These are phyloP conservation scores for Pterocles gutturalis DNA, from an alignment of 2,113 vertebrate genomes.

Conservation along the genomic window DNA sequence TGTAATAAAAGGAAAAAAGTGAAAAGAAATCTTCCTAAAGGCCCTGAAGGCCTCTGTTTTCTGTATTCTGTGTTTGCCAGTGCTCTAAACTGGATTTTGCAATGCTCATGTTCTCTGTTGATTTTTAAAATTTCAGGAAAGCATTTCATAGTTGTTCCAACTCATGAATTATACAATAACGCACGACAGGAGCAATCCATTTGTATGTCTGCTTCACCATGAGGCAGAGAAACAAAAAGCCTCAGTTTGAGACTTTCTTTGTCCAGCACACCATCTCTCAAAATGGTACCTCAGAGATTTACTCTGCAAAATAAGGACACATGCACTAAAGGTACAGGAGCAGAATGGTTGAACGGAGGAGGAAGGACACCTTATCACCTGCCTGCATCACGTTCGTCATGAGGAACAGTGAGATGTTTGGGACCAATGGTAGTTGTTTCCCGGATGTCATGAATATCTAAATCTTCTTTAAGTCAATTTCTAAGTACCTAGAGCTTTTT, in stretches of 20 bases:
- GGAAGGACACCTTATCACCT: not conserved
- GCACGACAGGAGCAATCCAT: not conserved
- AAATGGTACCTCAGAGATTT: not conserved
- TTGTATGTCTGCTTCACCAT: not conserved
- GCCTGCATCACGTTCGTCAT: not conserved
- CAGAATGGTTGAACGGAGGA: not conserved
- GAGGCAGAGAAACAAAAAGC: not conserved
- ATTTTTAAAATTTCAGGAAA: constrained; percentile 15
- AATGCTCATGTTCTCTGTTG: not conserved
- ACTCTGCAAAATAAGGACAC: not conserved
- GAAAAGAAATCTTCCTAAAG: not conserved
- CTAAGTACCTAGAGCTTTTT: not conserved
- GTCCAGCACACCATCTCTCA: not conserved
- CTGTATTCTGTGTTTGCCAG: not conserved
- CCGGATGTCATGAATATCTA: not conserved
- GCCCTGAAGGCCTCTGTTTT: not conserved
- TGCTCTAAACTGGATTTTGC: not conserved
- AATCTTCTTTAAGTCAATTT: not conserved
- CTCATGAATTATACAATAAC: constrained; percentile 27
- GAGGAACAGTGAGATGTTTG: not conserved
- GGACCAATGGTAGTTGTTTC: not conserved
- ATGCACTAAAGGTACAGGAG: not conserved
- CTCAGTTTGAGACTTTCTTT: not conserved
- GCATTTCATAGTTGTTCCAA: not conserved
- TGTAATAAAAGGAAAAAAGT: not conserved